Evolutionary conservation across 2,888 invertebrate species (phyloP).

Genomic region (Pandemis corylana): DNA sequence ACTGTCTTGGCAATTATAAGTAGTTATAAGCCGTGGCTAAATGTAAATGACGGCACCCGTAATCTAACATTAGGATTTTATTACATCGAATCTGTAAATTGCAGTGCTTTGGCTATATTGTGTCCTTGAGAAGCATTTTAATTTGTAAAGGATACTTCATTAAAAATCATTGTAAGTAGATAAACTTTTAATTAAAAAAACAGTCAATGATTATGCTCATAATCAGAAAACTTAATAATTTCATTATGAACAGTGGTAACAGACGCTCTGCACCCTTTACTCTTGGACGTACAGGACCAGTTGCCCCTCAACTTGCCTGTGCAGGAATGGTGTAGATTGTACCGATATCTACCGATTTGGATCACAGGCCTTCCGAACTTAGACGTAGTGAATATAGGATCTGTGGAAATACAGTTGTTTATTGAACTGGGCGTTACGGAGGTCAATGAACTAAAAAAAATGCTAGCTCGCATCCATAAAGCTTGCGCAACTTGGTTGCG

Average conservation of each 20-base stretch:
- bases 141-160: no score
- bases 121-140: no score
- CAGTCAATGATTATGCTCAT: constrained; percentile 37
- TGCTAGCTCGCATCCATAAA: no score
- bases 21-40: no score
- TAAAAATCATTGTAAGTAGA: no score
- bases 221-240: constrained; percentile 15
- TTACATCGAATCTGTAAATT: no score
- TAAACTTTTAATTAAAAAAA: background rate
- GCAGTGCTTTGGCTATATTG: no score
- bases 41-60: no score
- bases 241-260: constrained; percentile 23
- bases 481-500: no score
- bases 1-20: no score
- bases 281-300: constrained; percentile 33
- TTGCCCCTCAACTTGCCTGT: constrained; percentile 9
- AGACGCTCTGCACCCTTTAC: constrained; percentile 34
- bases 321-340: constrained; percentile 31
- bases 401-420: constrained; percentile 9
- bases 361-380: constrained; percentile 43
- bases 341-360: constrained; percentile 40
- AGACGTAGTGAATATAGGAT: constrained; percentile 25
- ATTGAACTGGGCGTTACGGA: background rate
- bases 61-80: no score
- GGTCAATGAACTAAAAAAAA: background rate